A percentile compares a stretch with the other conserved stretches of the same genome.
phyloP scores from a whole-genome alignment of 2,888 invertebrate species.

The Acholoe squamosa region DNA sequence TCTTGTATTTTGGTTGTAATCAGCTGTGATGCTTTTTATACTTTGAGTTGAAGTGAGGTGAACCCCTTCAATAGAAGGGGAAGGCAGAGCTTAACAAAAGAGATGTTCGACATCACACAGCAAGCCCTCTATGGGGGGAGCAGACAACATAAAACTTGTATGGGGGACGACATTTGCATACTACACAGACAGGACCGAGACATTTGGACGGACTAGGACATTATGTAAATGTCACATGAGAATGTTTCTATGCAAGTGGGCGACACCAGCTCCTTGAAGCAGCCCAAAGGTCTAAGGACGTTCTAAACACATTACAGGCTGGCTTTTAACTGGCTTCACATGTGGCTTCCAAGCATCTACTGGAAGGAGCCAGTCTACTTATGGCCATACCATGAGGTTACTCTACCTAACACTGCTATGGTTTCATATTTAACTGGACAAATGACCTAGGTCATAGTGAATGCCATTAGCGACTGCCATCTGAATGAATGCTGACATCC shows the following conservation, averaged over 20 bases:
- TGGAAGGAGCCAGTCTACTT: background rate
- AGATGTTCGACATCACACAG: background rate
- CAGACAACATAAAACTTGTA: background rate
- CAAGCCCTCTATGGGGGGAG: background rate
- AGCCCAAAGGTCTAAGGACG: background rate
- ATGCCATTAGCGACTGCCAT: conserved; percentile 13
- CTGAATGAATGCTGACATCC: background rate
- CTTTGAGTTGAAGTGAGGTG: no score
- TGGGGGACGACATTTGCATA: background rate
- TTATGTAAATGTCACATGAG: conserved; percentile 40
- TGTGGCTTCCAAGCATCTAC: background rate
- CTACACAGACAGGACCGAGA: background rate
- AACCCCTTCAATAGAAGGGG: background rate
- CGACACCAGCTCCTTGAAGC: background rate
- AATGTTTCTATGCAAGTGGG: background rate
- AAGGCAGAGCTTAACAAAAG: background rate
- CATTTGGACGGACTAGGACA: background rate
- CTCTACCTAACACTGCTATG: background rate
- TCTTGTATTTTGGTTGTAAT: no score
- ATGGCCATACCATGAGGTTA: background rate
- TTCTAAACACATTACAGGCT: background rate
- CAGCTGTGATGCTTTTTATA: no score
- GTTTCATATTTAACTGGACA: conserved; percentile 55
- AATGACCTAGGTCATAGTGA: background rate
- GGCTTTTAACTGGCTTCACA: conserved; percentile 30